phyloP scores from a whole-genome alignment of 1,140 invertebrate genomes.

The Lepidurus arcticus region DNA sequence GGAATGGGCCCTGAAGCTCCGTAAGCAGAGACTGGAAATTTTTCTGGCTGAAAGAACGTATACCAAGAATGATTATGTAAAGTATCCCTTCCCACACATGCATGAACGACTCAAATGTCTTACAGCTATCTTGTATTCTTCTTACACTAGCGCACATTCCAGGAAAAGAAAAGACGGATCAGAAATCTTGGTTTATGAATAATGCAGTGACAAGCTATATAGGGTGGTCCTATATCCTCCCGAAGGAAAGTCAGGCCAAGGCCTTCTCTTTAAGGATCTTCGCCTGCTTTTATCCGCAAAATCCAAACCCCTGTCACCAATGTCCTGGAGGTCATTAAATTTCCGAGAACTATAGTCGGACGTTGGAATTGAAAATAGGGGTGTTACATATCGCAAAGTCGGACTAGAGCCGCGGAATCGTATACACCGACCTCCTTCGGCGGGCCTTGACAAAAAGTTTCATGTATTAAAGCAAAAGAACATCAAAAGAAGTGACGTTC shows the following conservation, averaged over 20 bases:
- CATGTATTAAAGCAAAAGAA: too few species aligned
- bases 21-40: not conserved
- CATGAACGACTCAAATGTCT: conserved; percentile 15
- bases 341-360: not conserved
- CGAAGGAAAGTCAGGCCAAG: not conserved
- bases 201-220: not conserved
- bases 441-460: too few species aligned
- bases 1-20: not conserved
- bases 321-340: not conserved
- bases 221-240: not conserved
- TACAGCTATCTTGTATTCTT: conserved; percentile 19
- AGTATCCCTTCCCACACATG: not conserved
- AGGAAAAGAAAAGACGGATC: not conserved
- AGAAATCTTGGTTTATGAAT: conserved; percentile 8
- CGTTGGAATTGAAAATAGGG: not conserved
- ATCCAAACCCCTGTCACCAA: conserved; percentile 2
- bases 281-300: not conserved
- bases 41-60: not conserved
- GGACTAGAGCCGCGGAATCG: too few species aligned
- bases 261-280: not conserved
- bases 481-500: too few species aligned
- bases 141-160: conserved; percentile 1
- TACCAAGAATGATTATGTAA: not conserved
- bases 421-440: too few species aligned
- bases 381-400: too few species aligned